A percentile compares a stretch with the other conserved stretches of the same genome.
Conservation (phyloP, 2,888 invertebrate genomes). For the Ditylenchus weischeri region DNA sequence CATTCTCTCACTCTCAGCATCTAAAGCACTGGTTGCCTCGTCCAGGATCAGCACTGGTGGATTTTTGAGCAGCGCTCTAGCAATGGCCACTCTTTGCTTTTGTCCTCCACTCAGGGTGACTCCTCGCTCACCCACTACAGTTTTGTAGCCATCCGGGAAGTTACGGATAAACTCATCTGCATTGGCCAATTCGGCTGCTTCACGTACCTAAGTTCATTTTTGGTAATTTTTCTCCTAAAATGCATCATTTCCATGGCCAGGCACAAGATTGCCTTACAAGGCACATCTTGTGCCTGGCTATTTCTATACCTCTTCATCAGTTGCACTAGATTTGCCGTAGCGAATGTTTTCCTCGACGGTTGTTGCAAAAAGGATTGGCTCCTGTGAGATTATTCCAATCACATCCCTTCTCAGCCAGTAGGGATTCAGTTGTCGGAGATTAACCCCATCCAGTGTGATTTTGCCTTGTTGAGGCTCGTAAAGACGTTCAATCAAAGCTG, state of each 20-base stretch:
- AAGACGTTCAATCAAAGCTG: constrained; percentile 80
- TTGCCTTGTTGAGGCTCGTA: constrained; percentile 75
- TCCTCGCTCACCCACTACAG: constrained; percentile 39
- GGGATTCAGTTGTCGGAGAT: constrained; percentile 72
- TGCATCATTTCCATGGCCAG: neutral
- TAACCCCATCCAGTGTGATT: constrained; percentile 74
- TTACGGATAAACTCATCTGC: constrained; percentile 81
- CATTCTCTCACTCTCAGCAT: constrained; percentile 47
- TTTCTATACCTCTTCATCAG: constrained; percentile 63
- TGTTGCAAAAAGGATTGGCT: constrained; percentile 88
- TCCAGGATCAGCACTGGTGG: constrained; percentile 78
- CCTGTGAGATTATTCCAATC: constrained; percentile 60
- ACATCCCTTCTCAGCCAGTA: constrained; percentile 78
- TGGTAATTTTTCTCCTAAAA: neutral
- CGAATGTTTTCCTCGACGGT: constrained; percentile 87
- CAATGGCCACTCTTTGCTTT: constrained; percentile 74
- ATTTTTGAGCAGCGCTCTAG: constrained; percentile 84
- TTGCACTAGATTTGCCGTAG: constrained; percentile 71
- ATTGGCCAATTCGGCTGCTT: constrained; percentile 81
- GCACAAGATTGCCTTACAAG: neutral
- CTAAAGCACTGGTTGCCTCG: constrained; percentile 88
- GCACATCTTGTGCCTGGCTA: neutral
- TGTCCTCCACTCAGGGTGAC: constrained; percentile 76
- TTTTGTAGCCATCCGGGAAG: constrained; percentile 73
- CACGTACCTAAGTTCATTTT: constrained; percentile 62